Conservation (phyloP, 2,113 vertebrate genomes). For the Ariopsis seemanni region DNA sequence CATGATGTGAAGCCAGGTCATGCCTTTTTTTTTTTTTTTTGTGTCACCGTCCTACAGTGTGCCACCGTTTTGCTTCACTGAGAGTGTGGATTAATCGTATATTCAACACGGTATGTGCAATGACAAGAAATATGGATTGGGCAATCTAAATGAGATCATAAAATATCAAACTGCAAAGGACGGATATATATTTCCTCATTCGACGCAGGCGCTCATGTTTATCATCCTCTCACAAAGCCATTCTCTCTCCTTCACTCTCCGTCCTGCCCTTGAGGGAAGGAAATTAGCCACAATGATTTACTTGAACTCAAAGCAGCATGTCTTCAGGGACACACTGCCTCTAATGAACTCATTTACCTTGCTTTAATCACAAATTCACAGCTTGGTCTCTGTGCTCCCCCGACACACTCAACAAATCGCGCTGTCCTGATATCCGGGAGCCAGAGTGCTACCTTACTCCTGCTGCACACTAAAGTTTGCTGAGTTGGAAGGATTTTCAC, state of each 20-base stretch:
- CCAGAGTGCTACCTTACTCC: background rate
- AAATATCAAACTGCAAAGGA: slow-evolving; percentile 45
- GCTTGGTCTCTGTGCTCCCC: slow-evolving; percentile 45
- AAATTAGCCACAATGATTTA: slow-evolving; percentile 58
- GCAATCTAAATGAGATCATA: slow-evolving; percentile 47
- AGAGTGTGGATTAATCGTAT: slow-evolving; percentile 24
- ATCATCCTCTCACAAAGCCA: slow-evolving; percentile 33
- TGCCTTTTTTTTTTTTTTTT: background rate
- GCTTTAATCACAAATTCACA: slow-evolving; percentile 59
- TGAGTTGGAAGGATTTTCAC: slow-evolving; percentile 30
- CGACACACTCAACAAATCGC: slow-evolving; percentile 31
- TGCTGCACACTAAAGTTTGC: slow-evolving; percentile 2
- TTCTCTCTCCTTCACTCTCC: slow-evolving; percentile 18
- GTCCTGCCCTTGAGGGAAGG: slow-evolving; percentile 48
- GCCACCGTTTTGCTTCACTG: background rate
- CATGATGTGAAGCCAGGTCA: background rate
- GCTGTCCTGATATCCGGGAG: slow-evolving; percentile 36
- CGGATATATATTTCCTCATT: slow-evolving; percentile 35
- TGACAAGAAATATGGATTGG: slow-evolving; percentile 34
- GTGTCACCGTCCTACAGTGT: background rate
- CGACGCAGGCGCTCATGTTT: slow-evolving; percentile 23
- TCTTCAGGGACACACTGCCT: slow-evolving; percentile 47
- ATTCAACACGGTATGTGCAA: slow-evolving; percentile 27
- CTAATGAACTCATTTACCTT: slow-evolving; percentile 59
- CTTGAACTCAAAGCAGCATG: slow-evolving; percentile 45